phyloP scores from a whole-genome alignment of 2,888 invertebrate species.

The Clistopyga incitator region DNA sequence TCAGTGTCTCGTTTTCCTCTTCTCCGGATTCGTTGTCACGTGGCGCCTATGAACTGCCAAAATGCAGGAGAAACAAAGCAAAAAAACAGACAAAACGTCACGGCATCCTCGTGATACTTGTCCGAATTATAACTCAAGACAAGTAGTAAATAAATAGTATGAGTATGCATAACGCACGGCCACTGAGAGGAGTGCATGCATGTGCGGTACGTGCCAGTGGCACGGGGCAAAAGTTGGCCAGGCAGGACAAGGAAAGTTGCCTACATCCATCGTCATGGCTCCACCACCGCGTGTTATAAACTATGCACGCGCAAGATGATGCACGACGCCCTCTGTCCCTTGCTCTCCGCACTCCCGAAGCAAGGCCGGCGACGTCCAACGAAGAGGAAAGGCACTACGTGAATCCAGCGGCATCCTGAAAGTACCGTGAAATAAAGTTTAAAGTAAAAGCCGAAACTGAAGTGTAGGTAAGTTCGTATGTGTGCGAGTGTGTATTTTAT shows the following conservation, averaged over 20 bases:
- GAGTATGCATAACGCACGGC: slow-evolving; percentile 18
- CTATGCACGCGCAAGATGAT: slow-evolving; percentile 64
- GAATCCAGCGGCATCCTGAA: slow-evolving; percentile 10
- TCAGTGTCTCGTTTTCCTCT: neutral
- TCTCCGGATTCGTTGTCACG: neutral
- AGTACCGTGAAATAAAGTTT: slow-evolving; percentile 46
- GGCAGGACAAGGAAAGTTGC: slow-evolving; percentile 27
- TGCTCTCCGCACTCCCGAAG: slow-evolving; percentile 8
- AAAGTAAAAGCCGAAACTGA: slow-evolving; percentile 55
- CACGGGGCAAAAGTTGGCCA: slow-evolving; percentile 33
- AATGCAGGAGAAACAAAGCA: too few relatives aligned
- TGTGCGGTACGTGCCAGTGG: slow-evolving; percentile 17
- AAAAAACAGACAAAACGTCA: neutral
- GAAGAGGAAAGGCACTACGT: slow-evolving; percentile 41
- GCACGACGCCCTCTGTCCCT: slow-evolving; percentile 40
- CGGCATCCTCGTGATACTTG: neutral
- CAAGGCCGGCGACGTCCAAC: slow-evolving; percentile 30
- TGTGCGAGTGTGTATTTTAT: neutral
- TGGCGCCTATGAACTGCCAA: neutral
- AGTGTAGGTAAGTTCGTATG: neutral
- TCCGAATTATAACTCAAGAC: neutral
- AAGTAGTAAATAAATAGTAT: slow-evolving; percentile 44
- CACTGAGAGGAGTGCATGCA: slow-evolving; percentile 15
- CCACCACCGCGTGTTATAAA: slow-evolving; percentile 46
- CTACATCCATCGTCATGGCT: slow-evolving; percentile 59